Conservation (phyloP, 2,797 vertebrate species). For the Coendou prehensilis region DNA sequence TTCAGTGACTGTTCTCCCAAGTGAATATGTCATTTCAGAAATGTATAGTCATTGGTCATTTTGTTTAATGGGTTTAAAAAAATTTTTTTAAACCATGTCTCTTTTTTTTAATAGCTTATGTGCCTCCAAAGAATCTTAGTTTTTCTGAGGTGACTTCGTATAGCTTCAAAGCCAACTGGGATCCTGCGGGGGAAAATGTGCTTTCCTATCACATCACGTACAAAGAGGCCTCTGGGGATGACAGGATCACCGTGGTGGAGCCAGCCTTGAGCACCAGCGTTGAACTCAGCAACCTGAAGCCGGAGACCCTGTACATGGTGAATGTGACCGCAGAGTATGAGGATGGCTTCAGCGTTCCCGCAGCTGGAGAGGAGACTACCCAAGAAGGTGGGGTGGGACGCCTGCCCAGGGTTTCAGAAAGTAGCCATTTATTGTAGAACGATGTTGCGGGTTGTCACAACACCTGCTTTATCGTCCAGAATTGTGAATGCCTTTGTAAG, state of each 20-base stretch:
- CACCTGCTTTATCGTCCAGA: conserved; percentile 44
- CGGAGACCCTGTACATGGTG: conserved; percentile 95
- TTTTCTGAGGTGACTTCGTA: conserved; percentile 94
- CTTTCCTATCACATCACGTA: conserved; percentile 94
- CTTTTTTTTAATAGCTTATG: conserved; percentile 89
- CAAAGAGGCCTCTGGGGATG: conserved; percentile 89
- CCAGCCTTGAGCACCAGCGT: conserved; percentile 91
- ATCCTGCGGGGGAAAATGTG: conserved; percentile 90
- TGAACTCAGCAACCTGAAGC: conserved; percentile 92
- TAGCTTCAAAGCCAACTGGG: conserved; percentile 95
- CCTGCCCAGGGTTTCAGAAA: background rate
- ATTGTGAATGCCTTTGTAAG: background rate
- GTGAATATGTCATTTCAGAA: background rate
- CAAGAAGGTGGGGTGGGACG: conserved; percentile 91
- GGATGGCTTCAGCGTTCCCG: conserved; percentile 93
- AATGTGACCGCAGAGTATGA: conserved; percentile 94
- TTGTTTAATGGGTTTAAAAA: conserved; percentile 32
- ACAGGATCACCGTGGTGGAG: conserved; percentile 92
- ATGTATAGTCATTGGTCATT: background rate
- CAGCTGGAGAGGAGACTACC: conserved; percentile 94
- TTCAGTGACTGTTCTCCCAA: background rate
- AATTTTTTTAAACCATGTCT: conserved; percentile 28
- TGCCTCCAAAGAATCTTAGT: conserved; percentile 91
- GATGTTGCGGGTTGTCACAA: conserved; percentile 34
- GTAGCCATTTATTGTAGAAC: background rate